Conservation (phyloP, 2,797 vertebrate species). For the Rhinatrema bivittatum region DNA sequence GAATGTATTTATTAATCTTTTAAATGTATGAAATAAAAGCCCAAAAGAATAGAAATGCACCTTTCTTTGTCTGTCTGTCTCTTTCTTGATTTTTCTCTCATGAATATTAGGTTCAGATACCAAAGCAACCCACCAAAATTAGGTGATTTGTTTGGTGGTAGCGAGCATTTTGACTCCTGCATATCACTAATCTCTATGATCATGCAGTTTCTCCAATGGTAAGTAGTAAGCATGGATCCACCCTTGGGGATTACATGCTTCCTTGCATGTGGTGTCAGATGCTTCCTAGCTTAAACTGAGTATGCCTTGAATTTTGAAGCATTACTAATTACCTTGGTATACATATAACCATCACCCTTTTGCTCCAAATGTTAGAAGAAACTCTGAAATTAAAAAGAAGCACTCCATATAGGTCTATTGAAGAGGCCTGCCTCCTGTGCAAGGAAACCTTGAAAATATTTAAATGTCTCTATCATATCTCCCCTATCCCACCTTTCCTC, state of each 20-base stretch:
- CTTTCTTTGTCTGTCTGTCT: slow-evolving; percentile 3
- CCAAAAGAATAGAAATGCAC: slow-evolving; percentile 8
- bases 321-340: too few relatives aligned
- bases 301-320: too few relatives aligned
- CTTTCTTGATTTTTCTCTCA: slow-evolving; percentile 12
- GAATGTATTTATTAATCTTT: too few relatives aligned
- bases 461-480: too few relatives aligned
- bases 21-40: neutral
- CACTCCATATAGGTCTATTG: too few relatives aligned
- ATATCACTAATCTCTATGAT: slow-evolving; percentile 22
- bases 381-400: too few relatives aligned
- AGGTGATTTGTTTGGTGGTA: slow-evolving; percentile 20
- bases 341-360: too few relatives aligned
- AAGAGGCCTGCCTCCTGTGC: too few relatives aligned
- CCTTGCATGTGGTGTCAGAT: slow-evolving; percentile 16
- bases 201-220: slow-evolving; percentile 20
- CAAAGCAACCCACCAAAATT: slow-evolving; percentile 24
- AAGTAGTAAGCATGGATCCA: slow-evolving; percentile 20
- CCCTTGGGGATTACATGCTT: slow-evolving; percentile 12
- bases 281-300: too few relatives aligned
- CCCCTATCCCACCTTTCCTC: too few relatives aligned
- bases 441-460: too few relatives aligned
- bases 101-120: slow-evolving; percentile 21
- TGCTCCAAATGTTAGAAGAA: too few relatives aligned
- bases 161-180: slow-evolving; percentile 22